Conservation (phyloP, 2,113 vertebrate genomes). For the Geothlypis trichas region DNA sequence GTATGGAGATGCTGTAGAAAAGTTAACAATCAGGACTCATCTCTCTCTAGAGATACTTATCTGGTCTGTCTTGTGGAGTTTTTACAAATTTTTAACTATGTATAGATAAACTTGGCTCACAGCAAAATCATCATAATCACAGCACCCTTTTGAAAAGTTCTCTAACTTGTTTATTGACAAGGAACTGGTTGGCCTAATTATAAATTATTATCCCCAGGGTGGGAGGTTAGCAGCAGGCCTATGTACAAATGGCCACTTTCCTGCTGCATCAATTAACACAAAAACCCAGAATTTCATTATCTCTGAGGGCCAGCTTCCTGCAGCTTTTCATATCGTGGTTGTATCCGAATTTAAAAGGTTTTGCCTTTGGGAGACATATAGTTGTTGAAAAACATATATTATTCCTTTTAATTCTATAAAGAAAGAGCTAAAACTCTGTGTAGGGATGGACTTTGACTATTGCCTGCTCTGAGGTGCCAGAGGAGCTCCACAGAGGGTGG, state of each 20-base stretch:
- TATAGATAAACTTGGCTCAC: neutral
- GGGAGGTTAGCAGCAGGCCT: neutral
- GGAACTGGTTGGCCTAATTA: neutral
- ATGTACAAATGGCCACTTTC: neutral
- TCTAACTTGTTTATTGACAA: conserved; percentile 5
- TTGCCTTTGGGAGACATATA: neutral
- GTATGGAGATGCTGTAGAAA: neutral
- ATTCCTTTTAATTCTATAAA: neutral
- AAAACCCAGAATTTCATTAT: neutral
- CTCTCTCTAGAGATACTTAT: conserved; percentile 11
- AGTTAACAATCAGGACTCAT: neutral
- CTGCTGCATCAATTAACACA: neutral
- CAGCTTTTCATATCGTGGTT: neutral
- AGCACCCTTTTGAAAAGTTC: neutral
- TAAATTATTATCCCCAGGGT: neutral
- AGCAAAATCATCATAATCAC: neutral
- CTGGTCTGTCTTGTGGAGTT: neutral
- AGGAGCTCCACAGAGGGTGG: neutral
- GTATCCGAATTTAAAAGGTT: neutral
- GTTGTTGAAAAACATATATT: neutral
- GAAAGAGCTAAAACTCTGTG: neutral
- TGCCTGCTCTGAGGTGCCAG: neutral
- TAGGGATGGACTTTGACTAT: neutral
- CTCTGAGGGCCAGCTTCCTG: neutral
- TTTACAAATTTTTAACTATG: neutral